Base-by-base conservation (phyloP, 2,797 vertebrate species). In the Neosilurus hyrtlii region DNA sequence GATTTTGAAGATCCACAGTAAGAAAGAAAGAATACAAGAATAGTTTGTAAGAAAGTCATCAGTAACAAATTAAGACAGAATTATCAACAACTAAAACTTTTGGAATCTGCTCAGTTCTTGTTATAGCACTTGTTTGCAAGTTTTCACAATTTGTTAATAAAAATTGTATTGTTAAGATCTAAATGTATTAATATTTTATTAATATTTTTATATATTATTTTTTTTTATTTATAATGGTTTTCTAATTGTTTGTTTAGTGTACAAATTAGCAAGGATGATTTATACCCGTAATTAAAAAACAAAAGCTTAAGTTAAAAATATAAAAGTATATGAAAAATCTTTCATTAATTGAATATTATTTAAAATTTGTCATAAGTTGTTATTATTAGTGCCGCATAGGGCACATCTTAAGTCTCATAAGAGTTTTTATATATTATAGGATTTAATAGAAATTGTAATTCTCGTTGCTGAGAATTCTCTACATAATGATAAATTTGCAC, bases 1-100 rank as follows among this genome's bases (percentile, higher is more conserved):
- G 89, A 89, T 89, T 94, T 93, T 94, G 92, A 94, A 90, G 91
- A 78, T 0, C 76, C 67, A 15, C 75, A 80, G 78, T 85, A 93
- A 86, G 88, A 83, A 79, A 84, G 85, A 79, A 79, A 20, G 37
- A 6, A n/a, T n/a, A n/a, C n/a, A n/a, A n/a, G n/a, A n/a, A n/a
- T n/a, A n/a, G n/a, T n/a, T n/a, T n/a, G 57, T 26, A 15, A 76
- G 66, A 80, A 87, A 43, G 77, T 85, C 51, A 22, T 72, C 16
- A 9, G 77, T 30, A 91, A 92, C 61, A 90, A 86, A 88, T 87
- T 85, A 90, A 87, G 78, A 85, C 88, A 80, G 88, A 62, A 59
- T 81, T 14, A 61, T 77, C 15, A 63, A 51, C 59, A 61, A n/a
- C 0, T 5, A 63, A 74, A 73, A n/a, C 20, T 77, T 57, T 56